phyloP scores from a whole-genome alignment of 2,888 invertebrate genomes.

The Frankliniella intonsa region DNA sequence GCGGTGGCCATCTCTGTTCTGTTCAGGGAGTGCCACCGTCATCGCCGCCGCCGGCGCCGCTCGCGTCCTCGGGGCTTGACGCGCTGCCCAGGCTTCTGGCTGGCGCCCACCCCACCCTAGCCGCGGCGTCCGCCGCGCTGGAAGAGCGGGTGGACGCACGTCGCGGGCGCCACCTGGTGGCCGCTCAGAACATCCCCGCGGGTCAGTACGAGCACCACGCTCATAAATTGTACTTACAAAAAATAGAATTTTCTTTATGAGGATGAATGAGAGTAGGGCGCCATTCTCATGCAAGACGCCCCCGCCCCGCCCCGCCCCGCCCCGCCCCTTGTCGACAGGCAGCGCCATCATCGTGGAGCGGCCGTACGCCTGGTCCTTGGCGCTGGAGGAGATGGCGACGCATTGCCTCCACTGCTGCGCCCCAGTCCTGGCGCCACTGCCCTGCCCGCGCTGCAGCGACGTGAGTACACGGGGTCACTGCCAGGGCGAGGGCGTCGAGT shows the following conservation, averaged over 20 bases:
- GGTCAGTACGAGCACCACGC: constrained; percentile 27
- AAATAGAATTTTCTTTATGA: too few relatives aligned
- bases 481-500: neutral
- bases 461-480: constrained; percentile 36
- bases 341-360: constrained; percentile 47
- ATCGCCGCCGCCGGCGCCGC: neutral
- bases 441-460: constrained; percentile 40
- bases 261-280: too few relatives aligned
- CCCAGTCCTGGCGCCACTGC: constrained; percentile 39
- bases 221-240: too few relatives aligned
- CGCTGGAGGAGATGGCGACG: constrained; percentile 41
- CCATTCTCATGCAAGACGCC: too few relatives aligned
- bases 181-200: constrained; percentile 31
- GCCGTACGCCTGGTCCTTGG: constrained; percentile 46
- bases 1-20: too few relatives aligned
- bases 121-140: constrained; percentile 30
- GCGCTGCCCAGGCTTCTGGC: constrained; percentile 28
- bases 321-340: constrained; percentile 40
- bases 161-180: constrained; percentile 33
- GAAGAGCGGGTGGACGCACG: constrained; percentile 1
- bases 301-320: too few relatives aligned
- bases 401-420: constrained; percentile 48
- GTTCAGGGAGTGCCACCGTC: neutral
- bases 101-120: constrained; percentile 28
- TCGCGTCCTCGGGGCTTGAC: neutral